Percentiles rank a stretch among this genome's conserved stretches.
These are phyloP conservation scores for Trogon surrucura DNA, from an alignment of 2,113 vertebrate genomes.

Conservation along the genomic window DNA sequence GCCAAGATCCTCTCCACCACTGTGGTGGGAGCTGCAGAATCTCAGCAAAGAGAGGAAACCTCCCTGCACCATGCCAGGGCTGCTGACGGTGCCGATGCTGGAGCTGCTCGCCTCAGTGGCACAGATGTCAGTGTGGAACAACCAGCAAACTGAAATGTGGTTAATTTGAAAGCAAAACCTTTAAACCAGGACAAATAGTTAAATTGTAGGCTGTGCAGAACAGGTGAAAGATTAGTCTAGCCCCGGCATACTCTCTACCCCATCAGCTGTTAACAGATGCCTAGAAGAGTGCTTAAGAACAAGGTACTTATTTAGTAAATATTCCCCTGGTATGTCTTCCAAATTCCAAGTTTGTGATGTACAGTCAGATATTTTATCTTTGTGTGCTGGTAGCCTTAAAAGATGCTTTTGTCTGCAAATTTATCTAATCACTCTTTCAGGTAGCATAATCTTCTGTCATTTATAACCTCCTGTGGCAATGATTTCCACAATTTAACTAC, in stretches of 20 bases:
- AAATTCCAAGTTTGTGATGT: neutral
- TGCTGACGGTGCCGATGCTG: neutral
- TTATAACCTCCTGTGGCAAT: neutral
- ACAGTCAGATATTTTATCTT: neutral
- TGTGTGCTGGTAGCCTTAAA: neutral
- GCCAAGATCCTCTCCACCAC: neutral
- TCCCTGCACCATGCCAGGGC: fast-evolving
- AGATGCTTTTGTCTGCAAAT: neutral
- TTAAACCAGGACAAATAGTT: neutral
- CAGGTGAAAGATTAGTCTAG: neutral
- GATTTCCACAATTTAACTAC: neutral
- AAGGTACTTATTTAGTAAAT: neutral
- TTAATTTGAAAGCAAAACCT: neutral
- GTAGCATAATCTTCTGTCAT: neutral
- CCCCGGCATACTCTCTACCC: neutral
- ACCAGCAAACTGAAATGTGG: neutral
- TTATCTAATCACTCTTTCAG: neutral
- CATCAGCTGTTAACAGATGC: neutral
- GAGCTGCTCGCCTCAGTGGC: neutral
- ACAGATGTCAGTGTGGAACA: neutral
- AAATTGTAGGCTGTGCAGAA: neutral
- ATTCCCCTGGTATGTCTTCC: neutral
- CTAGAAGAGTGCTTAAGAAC: neutral
- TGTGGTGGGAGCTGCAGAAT: fast-evolving
- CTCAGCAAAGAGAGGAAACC: neutral